These are phyloP conservation scores for Vannuccia rotundouncinata DNA, from an alignment of 2,888 invertebrate species.

Conservation along the genomic window DNA sequence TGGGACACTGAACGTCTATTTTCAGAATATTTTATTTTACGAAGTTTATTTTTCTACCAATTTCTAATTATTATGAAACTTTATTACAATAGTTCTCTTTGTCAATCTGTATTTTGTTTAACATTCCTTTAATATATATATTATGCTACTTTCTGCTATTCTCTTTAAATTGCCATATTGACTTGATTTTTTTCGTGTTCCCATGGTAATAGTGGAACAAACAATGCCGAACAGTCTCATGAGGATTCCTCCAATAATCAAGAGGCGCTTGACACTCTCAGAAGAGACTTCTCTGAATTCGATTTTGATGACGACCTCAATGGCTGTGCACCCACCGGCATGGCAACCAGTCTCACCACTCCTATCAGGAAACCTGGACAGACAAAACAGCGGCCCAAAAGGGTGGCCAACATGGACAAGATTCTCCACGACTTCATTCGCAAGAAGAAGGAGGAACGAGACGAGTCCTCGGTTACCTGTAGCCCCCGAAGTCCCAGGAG, in stretches of 20 bases:
- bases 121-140: too few species aligned
- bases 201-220: too few species aligned
- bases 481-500: neutral
- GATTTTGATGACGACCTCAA: conserved; percentile 29
- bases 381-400: conserved; percentile 8
- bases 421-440: conserved; percentile 28
- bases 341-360: neutral
- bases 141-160: too few species aligned
- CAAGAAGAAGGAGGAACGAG: conserved; percentile 23
- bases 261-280: neutral
- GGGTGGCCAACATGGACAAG: conserved; percentile 29
- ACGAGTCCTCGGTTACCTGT: neutral
- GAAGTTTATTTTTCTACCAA: too few species aligned
- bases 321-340: neutral
- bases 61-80: too few species aligned
- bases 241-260: neutral
- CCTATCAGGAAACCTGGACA: conserved; percentile 23
- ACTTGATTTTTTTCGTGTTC: too few species aligned
- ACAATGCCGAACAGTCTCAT: too few species aligned
- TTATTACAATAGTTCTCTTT: too few species aligned
- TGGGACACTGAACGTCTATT: too few species aligned
- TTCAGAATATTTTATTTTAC: too few species aligned
- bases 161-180: too few species aligned
- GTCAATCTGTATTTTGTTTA: too few species aligned
- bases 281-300: conserved; percentile 30